Base-by-base conservation (phyloP, 1,140 invertebrate species). In the Muscidifurax raptorellus region DNA sequence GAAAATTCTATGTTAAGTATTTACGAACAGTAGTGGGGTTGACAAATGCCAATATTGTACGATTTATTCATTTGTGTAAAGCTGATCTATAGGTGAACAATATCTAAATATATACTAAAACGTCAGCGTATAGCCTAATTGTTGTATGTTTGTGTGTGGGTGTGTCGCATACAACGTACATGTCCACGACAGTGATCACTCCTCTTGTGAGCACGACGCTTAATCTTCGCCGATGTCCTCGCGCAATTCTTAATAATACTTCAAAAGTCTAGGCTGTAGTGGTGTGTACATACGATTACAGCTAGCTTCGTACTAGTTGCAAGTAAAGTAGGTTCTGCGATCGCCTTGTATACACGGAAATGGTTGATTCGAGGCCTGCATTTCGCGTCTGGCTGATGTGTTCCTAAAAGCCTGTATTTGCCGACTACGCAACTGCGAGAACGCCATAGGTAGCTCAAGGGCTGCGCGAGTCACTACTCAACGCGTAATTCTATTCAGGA, bases 191-290 rank as follows among this genome's bases (percentile, higher is more conserved):
- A 74, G 75, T 80, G 82, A 66, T 84, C 83, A 47, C 71, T 76
- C 71, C 75, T 81, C 80, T 71, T 44, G 66, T 2, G 36, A 0
- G 36, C 83, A 66, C 85, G 81, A 86, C 79, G 87, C 84, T 87
- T 86, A 88, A 88, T 87, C 88, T 87, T 88, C 85, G 76, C 64
- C 69, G 78, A 83, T 85, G 87, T 86, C 86, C 86, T 80, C 85
- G 84, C 82, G 81, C 80, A 86, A 87, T 88, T 86, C 86, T 88
- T 87, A 88, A 89, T 89, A 89, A 89, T 89, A 89, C 86, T 88
- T 89, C 88, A 89, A 89, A 89, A 88, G 88, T 84, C 85, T 83
- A 59, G 52, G 52, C 52, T n/a, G 18, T 18, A n/a, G n/a, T n/a
- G n/a, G 7, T 10, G 18, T 7, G 15, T n/a, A 10, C 7, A 4